Base-by-base conservation (phyloP, 2,113 vertebrate genomes). In the Willisornis vidua region DNA sequence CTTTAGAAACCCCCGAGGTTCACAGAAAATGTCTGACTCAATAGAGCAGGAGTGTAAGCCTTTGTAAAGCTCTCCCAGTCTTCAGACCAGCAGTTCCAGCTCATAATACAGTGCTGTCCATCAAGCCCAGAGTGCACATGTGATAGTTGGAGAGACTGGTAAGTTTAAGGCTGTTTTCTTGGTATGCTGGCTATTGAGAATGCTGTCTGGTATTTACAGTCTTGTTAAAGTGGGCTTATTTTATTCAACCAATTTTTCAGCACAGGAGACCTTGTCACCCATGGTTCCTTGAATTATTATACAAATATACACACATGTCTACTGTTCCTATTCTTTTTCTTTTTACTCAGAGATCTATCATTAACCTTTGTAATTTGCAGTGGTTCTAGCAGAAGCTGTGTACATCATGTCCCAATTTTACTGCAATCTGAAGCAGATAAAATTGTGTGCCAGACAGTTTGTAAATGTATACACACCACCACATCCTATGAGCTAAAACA, bases 81-180 rank as follows among this genome's bases (percentile, higher is more conserved):
- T 39, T 59, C 59, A 86, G 33, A 22, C 14, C 8, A 20, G 55
- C 10, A 31, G 11, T 23, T 68, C 25, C 55, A 65, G 5, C 26
- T 61, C 22, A 0, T 17, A 35, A 28, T 0, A 0, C 26, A 6
- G 28, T 15, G 28, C 1, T 79, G 52, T 25, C 54, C 26, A 6
- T 11, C 2, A 6, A 80, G 22, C 22, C 46, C 41, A 18, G 58
- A 62, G 26, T 24, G 18, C 20, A 24, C 13, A 10, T 5, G 11
- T 25, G 48, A 7, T 12, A 65, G 10, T 0, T 72, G 33, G n/a
- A 72, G 45, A 45, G 31, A 23, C 78, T 52, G 78, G 7, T 46
- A 41, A 41, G 28, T 52, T 45, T 78, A 20, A 31, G 19, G 35
- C 35, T 57, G 5, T 85, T 80, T 81, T 75, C 26, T 65, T 39